phyloP scores from a whole-genome alignment of 2,888 invertebrate species.

The Dasypolia templi region DNA sequence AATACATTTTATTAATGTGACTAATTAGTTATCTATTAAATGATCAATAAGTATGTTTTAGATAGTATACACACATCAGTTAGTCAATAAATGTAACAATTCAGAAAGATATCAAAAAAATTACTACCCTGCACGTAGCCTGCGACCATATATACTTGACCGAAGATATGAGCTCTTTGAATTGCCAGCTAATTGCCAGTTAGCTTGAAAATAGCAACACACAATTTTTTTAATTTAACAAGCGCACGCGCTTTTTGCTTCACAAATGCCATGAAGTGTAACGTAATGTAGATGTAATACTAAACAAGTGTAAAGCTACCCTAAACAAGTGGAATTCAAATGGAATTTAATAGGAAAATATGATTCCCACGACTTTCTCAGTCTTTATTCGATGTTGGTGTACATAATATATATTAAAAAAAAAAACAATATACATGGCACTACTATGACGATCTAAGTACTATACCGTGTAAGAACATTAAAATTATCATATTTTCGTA shows the following conservation, averaged over 20 bases:
- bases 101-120: slow-evolving; percentile 2
- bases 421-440: slow-evolving; percentile 83
- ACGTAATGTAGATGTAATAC: slow-evolving; percentile 49
- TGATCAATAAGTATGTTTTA: slow-evolving; percentile 17
- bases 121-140: slow-evolving; percentile 4
- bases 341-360: slow-evolving; percentile 58
- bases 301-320: slow-evolving; percentile 54
- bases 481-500: slow-evolving; percentile 76
- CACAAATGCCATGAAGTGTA: slow-evolving; percentile 10
- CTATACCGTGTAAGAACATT: slow-evolving; percentile 83
- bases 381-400: slow-evolving; percentile 86
- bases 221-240: slow-evolving; percentile 1
- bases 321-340: slow-evolving; percentile 58
- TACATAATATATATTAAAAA: slow-evolving; percentile 65
- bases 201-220: neutral
- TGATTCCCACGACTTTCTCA: slow-evolving; percentile 77
- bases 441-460: slow-evolving; percentile 81
- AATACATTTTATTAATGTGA: neutral
- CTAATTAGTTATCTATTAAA: slow-evolving; percentile 9
- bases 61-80: slow-evolving; percentile 5
- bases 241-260: slow-evolving; percentile 10
- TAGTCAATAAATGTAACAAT: slow-evolving; percentile 13
- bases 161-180: slow-evolving; percentile 12
- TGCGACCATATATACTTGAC: slow-evolving; percentile 15
- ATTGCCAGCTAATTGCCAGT: slow-evolving; percentile 1